Evolutionary conservation across 2,113 vertebrate genomes (phyloP), one percentile per base, ranked within the genome.

Genomic region (Calidris pugnax): DNA sequence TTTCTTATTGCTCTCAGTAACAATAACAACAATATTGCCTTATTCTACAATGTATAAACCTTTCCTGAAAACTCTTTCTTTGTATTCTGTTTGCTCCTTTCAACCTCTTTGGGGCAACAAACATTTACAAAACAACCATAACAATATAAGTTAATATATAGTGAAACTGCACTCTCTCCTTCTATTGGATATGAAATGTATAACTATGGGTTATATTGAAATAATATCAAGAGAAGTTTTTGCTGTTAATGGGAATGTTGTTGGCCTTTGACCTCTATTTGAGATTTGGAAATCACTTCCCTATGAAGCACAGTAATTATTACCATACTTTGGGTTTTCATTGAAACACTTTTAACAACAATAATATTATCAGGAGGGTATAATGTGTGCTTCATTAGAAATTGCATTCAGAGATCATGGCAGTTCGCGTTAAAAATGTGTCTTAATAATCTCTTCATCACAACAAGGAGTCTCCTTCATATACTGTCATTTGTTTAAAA

Each of bases 381-480:
- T 89, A 92, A 87, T 76, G 13, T 66, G 59, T 43, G 48, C n/a
- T 78, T 94, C 69, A 71, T 92, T 95, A 96, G 86, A 85, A 95
- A 96, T 97, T 90, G 37, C 35, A 86, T 81, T 78, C 39, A 87
- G 69, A 92, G 39, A 81, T 26, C 6, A 10, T 64, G 37, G 23
- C 56, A 74, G 32, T 60, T 95, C 57, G 35, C 18, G 2, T 75
- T 95, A 82, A 95, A 95, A 95, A 88, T 90, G 37, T 35, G n/a
- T 90, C 68, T 91, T 86, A 79, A 78, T 95, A 90, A 77, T n/a
- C 57, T 91, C 39, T 75, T 96, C 45, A 78, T 94, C 56, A 71
- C 60, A 95, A 88, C 73, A 86, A 95, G 53, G 71, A 82, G 48
- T 74, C 74, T 73, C 53, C 94, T 91, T 82, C 87, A 81, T 74